phyloP scores from a whole-genome alignment of 1,140 invertebrate species.

The Piezodorus guildinii region DNA sequence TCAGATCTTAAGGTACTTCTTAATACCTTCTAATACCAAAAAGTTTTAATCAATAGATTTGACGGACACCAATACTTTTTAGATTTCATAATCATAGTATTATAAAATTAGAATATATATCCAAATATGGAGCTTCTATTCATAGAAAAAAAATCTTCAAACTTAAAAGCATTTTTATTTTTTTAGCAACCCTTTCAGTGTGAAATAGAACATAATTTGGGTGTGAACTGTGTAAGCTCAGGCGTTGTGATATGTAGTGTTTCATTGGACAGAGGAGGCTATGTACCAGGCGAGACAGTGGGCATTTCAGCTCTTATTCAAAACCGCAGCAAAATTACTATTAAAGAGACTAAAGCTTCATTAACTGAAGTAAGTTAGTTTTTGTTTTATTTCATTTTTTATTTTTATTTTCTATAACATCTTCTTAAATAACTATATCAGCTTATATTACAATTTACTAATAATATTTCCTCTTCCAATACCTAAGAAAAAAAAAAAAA shows the following conservation, averaged over 20 bases:
- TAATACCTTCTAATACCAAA: neutral
- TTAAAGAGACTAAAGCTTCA: slow-evolving; percentile 61
- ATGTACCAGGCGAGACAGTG: slow-evolving; percentile 86
- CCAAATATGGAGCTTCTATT: too few species aligned
- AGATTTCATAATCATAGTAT: too few species aligned
- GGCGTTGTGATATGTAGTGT: slow-evolving; percentile 74
- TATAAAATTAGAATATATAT: too few species aligned
- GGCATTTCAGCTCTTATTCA: slow-evolving; percentile 70
- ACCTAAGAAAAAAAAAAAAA: too few species aligned
- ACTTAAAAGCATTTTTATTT: neutral
- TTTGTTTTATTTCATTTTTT: too few species aligned
- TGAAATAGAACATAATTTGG: slow-evolving; percentile 80
- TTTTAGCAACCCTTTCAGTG: slow-evolving; percentile 80
- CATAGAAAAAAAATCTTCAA: too few species aligned
- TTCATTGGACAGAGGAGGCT: slow-evolving; percentile 77
- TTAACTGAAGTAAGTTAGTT: slow-evolving; percentile 54
- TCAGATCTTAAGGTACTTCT: neutral
- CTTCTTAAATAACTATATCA: too few species aligned
- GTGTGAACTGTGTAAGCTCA: slow-evolving; percentile 70
- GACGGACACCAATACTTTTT: too few species aligned
- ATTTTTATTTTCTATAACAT: too few species aligned
- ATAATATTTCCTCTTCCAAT: too few species aligned
- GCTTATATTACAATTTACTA: too few species aligned
- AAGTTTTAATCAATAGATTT: neutral
- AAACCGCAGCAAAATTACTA: slow-evolving; percentile 69